Evolutionary conservation across 2,888 invertebrate genomes (phyloP).

Genomic region (Eueremaeus valkanovi): DNA sequence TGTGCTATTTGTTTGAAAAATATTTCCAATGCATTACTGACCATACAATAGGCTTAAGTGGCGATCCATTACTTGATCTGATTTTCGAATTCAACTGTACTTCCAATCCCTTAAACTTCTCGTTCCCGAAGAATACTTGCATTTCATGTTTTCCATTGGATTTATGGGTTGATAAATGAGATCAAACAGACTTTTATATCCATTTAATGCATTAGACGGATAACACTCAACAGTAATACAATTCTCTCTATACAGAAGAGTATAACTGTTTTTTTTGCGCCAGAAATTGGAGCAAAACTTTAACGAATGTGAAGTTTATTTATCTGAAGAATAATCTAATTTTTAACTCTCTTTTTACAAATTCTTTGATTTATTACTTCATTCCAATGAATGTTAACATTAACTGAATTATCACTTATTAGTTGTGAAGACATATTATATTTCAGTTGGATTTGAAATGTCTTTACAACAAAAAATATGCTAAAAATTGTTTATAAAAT

Average conservation of each 20-base stretch:
- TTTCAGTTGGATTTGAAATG: too few relatives aligned
- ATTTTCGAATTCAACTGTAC: background rate
- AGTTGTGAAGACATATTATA: too few relatives aligned
- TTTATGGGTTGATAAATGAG: background rate
- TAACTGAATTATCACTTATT: too few relatives aligned
- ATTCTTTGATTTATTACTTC: too few relatives aligned
- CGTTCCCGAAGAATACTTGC: background rate
- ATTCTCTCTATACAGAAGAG: too few relatives aligned
- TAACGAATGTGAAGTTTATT: too few relatives aligned
- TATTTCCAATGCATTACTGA: background rate
- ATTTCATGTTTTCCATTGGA: background rate
- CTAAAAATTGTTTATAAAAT: too few relatives aligned
- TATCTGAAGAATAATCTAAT: too few relatives aligned
- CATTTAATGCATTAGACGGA: background rate
- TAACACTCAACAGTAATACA: background rate
- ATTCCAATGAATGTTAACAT: too few relatives aligned
- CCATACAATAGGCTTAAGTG: background rate
- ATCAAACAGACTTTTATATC: conserved; percentile 14
- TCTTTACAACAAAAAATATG: too few relatives aligned
- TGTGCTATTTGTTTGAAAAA: background rate
- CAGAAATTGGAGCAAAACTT: background rate
- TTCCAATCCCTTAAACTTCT: background rate
- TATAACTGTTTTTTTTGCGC: too few relatives aligned
- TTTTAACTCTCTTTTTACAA: too few relatives aligned
- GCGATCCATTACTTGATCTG: background rate